Evolutionary conservation across 2,797 vertebrate genomes (phyloP).

Genomic region (Centroberyx gerrardi): DNA sequence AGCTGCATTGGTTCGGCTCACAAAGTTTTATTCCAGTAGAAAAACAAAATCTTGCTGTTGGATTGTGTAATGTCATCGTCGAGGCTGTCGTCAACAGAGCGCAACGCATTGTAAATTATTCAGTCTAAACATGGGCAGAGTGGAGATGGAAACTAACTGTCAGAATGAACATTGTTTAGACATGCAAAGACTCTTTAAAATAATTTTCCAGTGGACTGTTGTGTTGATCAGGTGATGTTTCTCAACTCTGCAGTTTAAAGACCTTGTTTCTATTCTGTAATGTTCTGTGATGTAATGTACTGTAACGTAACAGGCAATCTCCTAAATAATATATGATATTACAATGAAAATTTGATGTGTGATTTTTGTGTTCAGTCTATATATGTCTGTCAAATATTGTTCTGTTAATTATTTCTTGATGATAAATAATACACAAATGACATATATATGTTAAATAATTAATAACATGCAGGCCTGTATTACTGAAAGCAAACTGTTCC

Average conservation of each 20-base stretch:
- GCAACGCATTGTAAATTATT: constrained; percentile 51
- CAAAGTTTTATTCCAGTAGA: constrained; percentile 16
- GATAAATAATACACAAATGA: constrained; percentile 30
- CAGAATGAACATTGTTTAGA: constrained; percentile 32
- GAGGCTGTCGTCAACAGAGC: constrained; percentile 46
- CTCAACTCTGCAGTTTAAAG: neutral
- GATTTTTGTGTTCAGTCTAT: neutral
- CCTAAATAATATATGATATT: constrained; percentile 1
- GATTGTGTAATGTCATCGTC: constrained; percentile 43
- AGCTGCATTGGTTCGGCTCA: constrained; percentile 28
- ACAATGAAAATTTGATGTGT: neutral
- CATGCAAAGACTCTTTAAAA: constrained; percentile 21
- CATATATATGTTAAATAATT: constrained; percentile 6
- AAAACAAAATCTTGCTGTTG: constrained; percentile 40
- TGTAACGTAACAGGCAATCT: neutral
- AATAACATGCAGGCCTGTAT: constrained; percentile 6
- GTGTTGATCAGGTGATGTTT: neutral
- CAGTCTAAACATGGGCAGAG: constrained; percentile 12
- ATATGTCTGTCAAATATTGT: constrained; percentile 4
- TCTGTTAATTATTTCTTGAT: constrained; percentile 10
- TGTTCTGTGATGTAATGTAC: neutral
- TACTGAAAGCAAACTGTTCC: constrained; percentile 14
- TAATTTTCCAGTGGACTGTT: constrained; percentile 5
- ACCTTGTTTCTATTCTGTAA: neutral
- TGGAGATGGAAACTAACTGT: constrained; percentile 23